phyloP scores from a whole-genome alignment of 2,113 vertebrate species.

The Butorides virescens region DNA sequence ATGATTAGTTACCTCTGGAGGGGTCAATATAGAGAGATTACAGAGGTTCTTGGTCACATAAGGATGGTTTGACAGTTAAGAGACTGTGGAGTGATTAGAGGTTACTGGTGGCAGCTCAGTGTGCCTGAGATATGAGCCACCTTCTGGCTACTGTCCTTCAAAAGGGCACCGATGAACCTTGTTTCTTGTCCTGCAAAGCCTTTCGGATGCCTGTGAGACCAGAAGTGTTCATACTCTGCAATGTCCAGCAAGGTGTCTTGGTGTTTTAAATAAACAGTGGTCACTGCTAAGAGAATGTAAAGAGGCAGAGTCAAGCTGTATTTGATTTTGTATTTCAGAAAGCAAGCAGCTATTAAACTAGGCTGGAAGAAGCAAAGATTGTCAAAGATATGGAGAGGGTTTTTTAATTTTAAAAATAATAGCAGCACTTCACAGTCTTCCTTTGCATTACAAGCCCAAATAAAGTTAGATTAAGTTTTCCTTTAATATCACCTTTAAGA shows the following conservation, averaged over 20 bases:
- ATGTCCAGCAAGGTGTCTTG: not conserved
- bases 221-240: not conserved
- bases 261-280: not conserved
- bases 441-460: not conserved
- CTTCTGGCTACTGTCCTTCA: not conserved
- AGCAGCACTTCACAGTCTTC: not conserved
- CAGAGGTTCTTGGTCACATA: not conserved
- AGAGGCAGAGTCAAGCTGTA: not conserved
- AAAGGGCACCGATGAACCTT: too few species aligned
- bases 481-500: not conserved
- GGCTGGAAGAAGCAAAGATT: not conserved
- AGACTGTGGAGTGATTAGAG: not conserved
- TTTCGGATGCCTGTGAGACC: not conserved
- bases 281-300: not conserved
- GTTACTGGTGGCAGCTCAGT: not conserved
- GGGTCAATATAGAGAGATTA: not conserved
- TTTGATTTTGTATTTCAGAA: not conserved
- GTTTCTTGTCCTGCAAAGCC: not conserved
- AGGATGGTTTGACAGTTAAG: not conserved
- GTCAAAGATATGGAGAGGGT: not conserved
- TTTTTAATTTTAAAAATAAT: not conserved
- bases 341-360: not conserved
- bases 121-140: not conserved
- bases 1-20: not conserved
- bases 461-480: constrained; percentile 15